These are phyloP conservation scores for Hyposmocoma kahamanoa DNA, from an alignment of 1,140 invertebrate genomes.

Conservation along the genomic window DNA sequence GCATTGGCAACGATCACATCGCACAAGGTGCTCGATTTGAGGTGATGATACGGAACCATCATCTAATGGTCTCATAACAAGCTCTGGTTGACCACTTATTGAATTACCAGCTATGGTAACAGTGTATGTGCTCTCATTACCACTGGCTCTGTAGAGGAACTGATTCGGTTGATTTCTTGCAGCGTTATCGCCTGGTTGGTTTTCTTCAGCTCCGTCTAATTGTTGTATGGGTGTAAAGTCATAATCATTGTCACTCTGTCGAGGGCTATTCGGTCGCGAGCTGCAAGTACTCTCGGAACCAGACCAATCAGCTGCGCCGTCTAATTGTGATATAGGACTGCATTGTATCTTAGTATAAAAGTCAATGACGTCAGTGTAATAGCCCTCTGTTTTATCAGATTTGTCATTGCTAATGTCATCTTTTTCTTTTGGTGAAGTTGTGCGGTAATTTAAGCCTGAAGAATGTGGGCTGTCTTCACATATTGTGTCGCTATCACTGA, in stretches of 20 bases:
- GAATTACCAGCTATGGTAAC: constrained; percentile 66
- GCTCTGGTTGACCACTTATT: constrained; percentile 58
- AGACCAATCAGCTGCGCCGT: constrained; percentile 77
- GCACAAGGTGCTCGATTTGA: constrained; percentile 82
- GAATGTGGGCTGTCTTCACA: constrained; percentile 54
- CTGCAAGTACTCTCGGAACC: constrained; percentile 65
- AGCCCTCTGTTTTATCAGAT: constrained; percentile 59
- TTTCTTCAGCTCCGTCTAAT: constrained; percentile 84
- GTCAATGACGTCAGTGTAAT: constrained; percentile 67
- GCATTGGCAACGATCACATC: constrained; percentile 89
- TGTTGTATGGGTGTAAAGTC: constrained; percentile 77
- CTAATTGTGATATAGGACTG: constrained; percentile 75
- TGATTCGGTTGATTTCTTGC: constrained; percentile 54
- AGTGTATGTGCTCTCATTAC: constrained; percentile 61
- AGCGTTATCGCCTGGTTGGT: constrained; percentile 64
- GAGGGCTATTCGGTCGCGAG: constrained; percentile 55
- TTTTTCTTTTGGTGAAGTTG: constrained; percentile 55
- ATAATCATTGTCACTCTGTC: constrained; percentile 29
- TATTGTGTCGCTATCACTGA: constrained; percentile 26
- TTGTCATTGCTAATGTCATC: constrained; percentile 44
- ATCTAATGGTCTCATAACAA: constrained; percentile 67
- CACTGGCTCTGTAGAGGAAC: constrained; percentile 69
- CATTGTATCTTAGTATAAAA: constrained; percentile 72
- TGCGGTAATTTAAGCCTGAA: constrained; percentile 52
- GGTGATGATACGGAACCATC: constrained; percentile 44